Evolutionary conservation across 2,888 invertebrate species (phyloP), one percentile per base, ranked within the genome.

Genomic region (Calliphora vomitoria): DNA sequence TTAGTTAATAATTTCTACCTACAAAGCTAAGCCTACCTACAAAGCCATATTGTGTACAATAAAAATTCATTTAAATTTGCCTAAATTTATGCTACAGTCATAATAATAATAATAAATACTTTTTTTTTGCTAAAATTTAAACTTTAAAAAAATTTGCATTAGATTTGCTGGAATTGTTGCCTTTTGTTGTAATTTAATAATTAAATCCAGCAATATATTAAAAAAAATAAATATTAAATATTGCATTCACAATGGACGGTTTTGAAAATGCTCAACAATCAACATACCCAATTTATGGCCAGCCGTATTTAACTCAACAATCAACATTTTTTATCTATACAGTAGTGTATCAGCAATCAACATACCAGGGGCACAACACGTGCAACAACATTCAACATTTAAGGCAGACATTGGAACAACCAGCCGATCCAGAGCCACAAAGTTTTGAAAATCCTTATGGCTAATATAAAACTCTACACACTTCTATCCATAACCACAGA

Each of bases 271-370:
- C 35, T 35, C 81, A 72, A 18, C 81, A 82, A 82, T 82, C 81
- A 82, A 82, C 81, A 82, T 74, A 53, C 74, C 47, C 58, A 31
- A 5, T n/a, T 55, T 18, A 20, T 20, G 53, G 18, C 8, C 18
- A 47, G 31, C n/a, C 25, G 35, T n/a, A 31, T 60, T 58, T 55
- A n/a, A 53, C 15, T 55, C 64, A 18, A 44, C 74, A 53, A 44
- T 82, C 81, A 72, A 82, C 81, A 74, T 60, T 41, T 8, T 53
- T n/a, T 41, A 15, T 31, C 15, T 25, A 58, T 62, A 62, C 62
- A 72, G 62, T 81, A 81, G 72, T 81, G 81, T 81, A 53, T 64
- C 81, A 62, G 4, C 81, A 81, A 72, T 81, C 81, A 81, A 81
- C 74, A 64, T 74, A 74, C 64, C 55, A 50, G 20, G 20, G 8